These are phyloP conservation scores for Odobenus rosmarus DNA, from an alignment of 2,113 vertebrate genomes.

Conservation along the genomic window DNA sequence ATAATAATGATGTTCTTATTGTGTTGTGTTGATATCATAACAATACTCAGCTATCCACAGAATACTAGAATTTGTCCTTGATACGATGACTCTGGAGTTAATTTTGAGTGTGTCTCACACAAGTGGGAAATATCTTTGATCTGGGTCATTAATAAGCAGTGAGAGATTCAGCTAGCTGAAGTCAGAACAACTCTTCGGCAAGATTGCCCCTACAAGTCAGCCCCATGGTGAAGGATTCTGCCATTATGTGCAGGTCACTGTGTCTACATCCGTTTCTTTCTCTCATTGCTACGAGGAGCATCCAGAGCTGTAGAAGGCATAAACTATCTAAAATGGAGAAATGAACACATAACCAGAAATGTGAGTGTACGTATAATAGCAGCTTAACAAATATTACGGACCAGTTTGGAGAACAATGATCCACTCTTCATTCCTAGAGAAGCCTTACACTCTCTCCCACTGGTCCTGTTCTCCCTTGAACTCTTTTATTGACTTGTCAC, in stretches of 20 bases:
- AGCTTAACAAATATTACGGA: not conserved
- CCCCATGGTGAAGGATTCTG: not conserved
- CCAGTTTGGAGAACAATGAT: not conserved
- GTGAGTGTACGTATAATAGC: not conserved
- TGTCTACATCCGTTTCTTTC: conserved; percentile 73
- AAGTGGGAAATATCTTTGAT: not conserved
- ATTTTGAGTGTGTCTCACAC: conserved; percentile 17
- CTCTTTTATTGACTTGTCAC: not conserved
- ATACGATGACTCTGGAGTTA: not conserved
- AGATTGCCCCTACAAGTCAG: not conserved
- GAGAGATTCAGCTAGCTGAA: not conserved
- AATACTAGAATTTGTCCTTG: not conserved
- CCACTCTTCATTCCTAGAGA: not conserved
- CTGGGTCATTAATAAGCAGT: not conserved
- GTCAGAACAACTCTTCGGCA: not conserved
- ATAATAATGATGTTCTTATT: not conserved
- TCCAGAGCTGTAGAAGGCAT: not conserved
- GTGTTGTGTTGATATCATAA: not conserved
- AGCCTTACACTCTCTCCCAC: not conserved
- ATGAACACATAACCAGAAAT: not conserved
- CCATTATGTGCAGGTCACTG: not conserved
- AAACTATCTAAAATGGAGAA: not conserved
- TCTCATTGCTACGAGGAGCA: not conserved
- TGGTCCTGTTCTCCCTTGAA: not conserved
- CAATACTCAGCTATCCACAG: not conserved